Evolutionary conservation across 2,888 invertebrate genomes (phyloP).

Genomic region (Drosophila lutescens): DNA sequence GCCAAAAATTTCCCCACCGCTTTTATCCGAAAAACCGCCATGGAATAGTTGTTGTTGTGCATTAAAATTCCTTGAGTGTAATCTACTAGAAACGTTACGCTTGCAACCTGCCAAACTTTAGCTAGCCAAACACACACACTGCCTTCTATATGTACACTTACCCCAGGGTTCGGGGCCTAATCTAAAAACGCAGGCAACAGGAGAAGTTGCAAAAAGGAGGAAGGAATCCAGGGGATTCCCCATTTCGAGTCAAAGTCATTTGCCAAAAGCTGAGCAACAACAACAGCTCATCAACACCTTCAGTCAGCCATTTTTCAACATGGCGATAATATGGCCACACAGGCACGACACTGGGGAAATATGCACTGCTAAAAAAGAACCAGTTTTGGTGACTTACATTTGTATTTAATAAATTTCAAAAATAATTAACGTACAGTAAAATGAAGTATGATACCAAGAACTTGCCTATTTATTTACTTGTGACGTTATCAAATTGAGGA

Average conservation of each 20-base stretch:
- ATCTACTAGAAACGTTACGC: conserved; percentile 57
- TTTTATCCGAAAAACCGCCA: conserved; percentile 24
- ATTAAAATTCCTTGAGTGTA: conserved; percentile 46
- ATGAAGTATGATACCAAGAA: too few relatives aligned
- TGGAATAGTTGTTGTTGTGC: conserved; percentile 41
- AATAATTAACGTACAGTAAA: too few relatives aligned
- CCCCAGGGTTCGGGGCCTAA: conserved; percentile 45
- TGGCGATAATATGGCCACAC: conserved; percentile 39
- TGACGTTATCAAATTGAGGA: too few relatives aligned
- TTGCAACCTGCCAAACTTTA: conserved; percentile 43
- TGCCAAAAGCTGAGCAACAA: conserved; percentile 61
- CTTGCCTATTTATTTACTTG: too few relatives aligned
- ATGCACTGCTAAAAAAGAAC: not conserved
- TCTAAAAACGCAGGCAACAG: conserved; percentile 33
- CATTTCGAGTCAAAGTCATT: conserved; percentile 64
- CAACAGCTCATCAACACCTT: conserved; percentile 76
- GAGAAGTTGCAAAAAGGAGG: conserved; percentile 6
- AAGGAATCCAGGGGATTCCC: conserved; percentile 30
- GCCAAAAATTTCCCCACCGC: conserved; percentile 19
- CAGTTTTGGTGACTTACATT: not conserved
- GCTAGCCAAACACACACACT: conserved; percentile 17
- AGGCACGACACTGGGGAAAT: not conserved
- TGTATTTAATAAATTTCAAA: too few relatives aligned
- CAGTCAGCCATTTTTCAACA: conserved; percentile 72
- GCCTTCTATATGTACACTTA: conserved; percentile 18